Percentiles rank a stretch among this genome's conserved stretches.
Evolutionary conservation across 2,113 vertebrate genomes (phyloP).

Genomic region (Egretta garzetta): DNA sequence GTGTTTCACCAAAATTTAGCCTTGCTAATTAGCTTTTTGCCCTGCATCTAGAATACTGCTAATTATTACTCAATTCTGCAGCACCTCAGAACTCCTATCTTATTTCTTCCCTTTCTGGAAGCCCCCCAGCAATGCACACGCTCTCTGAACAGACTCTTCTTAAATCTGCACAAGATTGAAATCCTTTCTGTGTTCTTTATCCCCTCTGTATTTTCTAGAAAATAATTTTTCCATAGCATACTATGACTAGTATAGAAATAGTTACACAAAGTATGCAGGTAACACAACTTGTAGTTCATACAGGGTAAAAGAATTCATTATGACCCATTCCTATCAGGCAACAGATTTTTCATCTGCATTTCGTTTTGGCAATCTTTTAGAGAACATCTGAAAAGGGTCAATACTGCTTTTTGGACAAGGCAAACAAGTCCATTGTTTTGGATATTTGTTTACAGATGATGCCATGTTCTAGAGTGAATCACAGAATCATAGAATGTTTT

Average conservation of each 20-base stretch:
- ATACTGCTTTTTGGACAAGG: not conserved
- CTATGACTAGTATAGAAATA: not conserved
- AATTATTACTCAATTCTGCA: not conserved
- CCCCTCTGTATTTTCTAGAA: not conserved
- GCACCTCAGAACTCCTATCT: not conserved
- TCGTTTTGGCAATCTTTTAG: not conserved
- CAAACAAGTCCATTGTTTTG: not conserved
- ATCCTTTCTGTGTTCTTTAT: not conserved
- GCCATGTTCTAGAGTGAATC: not conserved
- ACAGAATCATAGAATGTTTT: no score
- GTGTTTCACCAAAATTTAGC: not conserved
- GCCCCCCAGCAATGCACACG: fast-evolving
- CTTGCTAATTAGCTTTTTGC: not conserved
- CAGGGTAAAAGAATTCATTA: not conserved
- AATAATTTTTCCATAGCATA: not conserved
- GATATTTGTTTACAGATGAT: not conserved
- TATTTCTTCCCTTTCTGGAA: not conserved
- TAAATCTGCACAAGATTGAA: not conserved
- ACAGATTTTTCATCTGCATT: not conserved
- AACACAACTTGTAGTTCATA: not conserved
- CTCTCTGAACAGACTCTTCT: not conserved
- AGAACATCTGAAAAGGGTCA: not conserved
- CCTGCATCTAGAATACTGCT: not conserved
- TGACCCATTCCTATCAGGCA: not conserved
- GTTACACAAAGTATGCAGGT: not conserved